phyloP scores from a whole-genome alignment of 2,113 vertebrate genomes.

The Acinonyx jubatus region DNA sequence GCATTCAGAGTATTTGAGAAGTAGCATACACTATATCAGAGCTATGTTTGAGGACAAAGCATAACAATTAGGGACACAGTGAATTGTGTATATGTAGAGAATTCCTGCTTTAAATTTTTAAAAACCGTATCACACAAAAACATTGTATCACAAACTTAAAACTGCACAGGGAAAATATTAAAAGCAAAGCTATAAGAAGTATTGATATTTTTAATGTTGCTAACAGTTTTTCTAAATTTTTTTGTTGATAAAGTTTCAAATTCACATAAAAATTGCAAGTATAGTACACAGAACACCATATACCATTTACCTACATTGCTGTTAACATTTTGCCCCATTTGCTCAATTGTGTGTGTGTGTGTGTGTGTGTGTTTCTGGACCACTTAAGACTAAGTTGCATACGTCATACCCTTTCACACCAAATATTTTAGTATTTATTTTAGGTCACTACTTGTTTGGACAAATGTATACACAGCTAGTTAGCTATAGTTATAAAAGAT shows the following conservation, averaged over 20 bases:
- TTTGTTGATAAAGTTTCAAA: not conserved
- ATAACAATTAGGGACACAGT: not conserved
- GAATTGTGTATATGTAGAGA: not conserved
- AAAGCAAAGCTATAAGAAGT: not conserved
- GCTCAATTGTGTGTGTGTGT: not conserved
- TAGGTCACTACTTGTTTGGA: not conserved
- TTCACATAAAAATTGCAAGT: not conserved
- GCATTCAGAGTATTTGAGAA: not conserved
- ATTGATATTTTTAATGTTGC: not conserved
- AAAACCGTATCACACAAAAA: not conserved
- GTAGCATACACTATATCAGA: not conserved
- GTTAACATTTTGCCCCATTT: not conserved
- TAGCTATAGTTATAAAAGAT: not conserved
- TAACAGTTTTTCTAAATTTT: not conserved
- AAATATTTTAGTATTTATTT: slow-evolving; percentile 7
- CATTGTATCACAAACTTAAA: not conserved
- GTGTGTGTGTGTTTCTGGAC: not conserved
- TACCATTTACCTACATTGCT: not conserved
- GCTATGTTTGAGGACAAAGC: not conserved
- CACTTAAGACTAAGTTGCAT: not conserved
- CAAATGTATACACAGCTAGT: not conserved
- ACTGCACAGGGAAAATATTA: not conserved
- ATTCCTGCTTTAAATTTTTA: not conserved
- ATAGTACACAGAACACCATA: not conserved
- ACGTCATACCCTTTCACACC: not conserved